Evolutionary conservation across 1,140 invertebrate genomes (phyloP).

Genomic region (Steinernema feltiae): DNA sequence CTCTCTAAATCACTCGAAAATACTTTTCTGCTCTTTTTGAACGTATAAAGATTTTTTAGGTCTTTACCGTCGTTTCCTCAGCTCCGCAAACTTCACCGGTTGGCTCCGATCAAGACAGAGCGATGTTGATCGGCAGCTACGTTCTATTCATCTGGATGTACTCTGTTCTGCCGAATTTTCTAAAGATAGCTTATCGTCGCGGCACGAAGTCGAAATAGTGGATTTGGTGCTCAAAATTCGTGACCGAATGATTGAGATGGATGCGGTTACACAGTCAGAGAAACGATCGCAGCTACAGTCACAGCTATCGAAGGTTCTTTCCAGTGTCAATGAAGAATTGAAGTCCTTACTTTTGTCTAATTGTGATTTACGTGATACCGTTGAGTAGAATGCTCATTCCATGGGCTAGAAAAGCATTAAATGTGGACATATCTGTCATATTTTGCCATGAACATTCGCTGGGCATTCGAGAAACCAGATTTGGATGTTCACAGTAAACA

Average conservation of each 20-base stretch:
- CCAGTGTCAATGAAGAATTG: slow-evolving; percentile 35
- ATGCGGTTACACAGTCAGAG: neutral
- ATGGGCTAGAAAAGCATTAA: neutral
- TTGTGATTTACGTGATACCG: slow-evolving; percentile 33
- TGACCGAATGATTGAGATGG: slow-evolving; percentile 21
- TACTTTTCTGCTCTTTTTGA: too few species aligned
- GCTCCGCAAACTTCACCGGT: slow-evolving; percentile 48
- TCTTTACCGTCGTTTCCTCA: slow-evolving; percentile 47
- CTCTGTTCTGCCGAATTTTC: slow-evolving; percentile 49
- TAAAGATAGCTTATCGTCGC: slow-evolving; percentile 28
- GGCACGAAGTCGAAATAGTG: slow-evolving; percentile 52
- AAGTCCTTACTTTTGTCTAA: slow-evolving; percentile 36
- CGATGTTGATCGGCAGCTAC: slow-evolving; percentile 47
- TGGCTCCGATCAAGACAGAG: slow-evolving; percentile 42
- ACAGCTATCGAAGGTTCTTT: slow-evolving; percentile 31
- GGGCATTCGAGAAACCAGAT: neutral
- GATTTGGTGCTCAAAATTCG: slow-evolving; percentile 51
- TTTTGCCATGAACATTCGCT: neutral
- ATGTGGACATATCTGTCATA: neutral
- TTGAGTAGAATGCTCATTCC: slow-evolving; percentile 18
- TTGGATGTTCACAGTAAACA: too few species aligned
- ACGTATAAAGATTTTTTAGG: slow-evolving; percentile 21
- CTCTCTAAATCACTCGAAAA: too few species aligned
- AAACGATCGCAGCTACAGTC: slow-evolving; percentile 22
- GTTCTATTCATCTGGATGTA: slow-evolving; percentile 44